Percentiles rank a stretch among this genome's conserved stretches.
Conservation (phyloP, 2,113 vertebrate species). For the Phyllopteryx taeniolatus region DNA sequence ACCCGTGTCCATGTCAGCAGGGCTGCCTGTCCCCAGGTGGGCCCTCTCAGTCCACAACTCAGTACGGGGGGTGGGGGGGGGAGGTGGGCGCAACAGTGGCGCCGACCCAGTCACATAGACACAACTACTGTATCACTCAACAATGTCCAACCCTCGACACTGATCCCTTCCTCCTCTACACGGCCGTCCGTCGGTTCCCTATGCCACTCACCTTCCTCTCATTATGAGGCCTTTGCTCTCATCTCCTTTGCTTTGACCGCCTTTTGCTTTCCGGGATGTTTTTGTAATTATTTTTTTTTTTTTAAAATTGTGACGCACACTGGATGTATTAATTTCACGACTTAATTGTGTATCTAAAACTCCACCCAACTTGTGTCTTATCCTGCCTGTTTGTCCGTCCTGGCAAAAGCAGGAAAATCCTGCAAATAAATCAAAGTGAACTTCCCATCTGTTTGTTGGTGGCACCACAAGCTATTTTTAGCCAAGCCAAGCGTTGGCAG, state of each 20-base stretch:
- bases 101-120: conserved; percentile 68
- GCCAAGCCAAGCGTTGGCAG: conserved; percentile 24
- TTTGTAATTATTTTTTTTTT: conserved; percentile 26
- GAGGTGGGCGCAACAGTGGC: conserved; percentile 56
- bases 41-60: conserved; percentile 60
- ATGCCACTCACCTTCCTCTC: conserved; percentile 32
- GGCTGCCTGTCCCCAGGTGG: conserved; percentile 54
- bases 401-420: conserved; percentile 54
- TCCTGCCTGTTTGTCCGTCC: conserved; percentile 27
- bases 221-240: conserved; percentile 34
- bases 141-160: conserved; percentile 42
- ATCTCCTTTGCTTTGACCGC: conserved; percentile 15
- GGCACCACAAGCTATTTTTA: conserved; percentile 46
- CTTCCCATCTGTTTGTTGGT: conserved; percentile 43
- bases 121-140: conserved; percentile 74
- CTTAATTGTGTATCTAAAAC: conserved; percentile 31
- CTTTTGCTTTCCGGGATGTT: conserved; percentile 17
- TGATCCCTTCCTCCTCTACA: conserved; percentile 35
- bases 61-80: conserved; percentile 62
- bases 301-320: conserved; percentile 32
- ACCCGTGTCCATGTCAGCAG: too few species aligned
- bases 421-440: conserved; percentile 43
- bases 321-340: conserved; percentile 24
- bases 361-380: conserved; percentile 3
- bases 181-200: conserved; percentile 9